A percentile compares a stretch with the other conserved stretches of the same genome.
phyloP scores from a whole-genome alignment of 2,797 vertebrate species.

The Silurus aristotelis region DNA sequence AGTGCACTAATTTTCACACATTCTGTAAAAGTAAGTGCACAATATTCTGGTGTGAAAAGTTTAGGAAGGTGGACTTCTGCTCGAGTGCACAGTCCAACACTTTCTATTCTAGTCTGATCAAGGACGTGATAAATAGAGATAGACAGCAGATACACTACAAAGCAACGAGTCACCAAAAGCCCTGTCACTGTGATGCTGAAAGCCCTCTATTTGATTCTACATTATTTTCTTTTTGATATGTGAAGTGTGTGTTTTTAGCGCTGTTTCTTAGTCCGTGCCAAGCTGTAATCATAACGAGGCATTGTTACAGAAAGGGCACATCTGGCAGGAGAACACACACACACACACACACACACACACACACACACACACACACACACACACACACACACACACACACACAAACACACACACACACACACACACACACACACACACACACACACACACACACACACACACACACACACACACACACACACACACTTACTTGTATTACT shows the following conservation, averaged over 20 bases:
- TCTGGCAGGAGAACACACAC: slow-evolving; percentile 27
- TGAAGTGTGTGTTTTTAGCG: slow-evolving; percentile 44
- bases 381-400: slow-evolving; percentile 3
- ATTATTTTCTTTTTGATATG: slow-evolving; percentile 49
- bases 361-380: not conserved
- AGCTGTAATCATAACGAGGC: slow-evolving; percentile 53
- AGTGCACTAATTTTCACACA: slow-evolving; percentile 15
- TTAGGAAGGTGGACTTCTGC: slow-evolving; percentile 18
- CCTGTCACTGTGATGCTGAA: slow-evolving; percentile 42
- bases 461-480: not conserved
- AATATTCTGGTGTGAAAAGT: slow-evolving; percentile 27
- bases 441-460: slow-evolving; percentile 1
- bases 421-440: slow-evolving; percentile 35
- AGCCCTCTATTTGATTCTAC: slow-evolving; percentile 36
- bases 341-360: slow-evolving; percentile 26
- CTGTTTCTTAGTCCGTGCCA: slow-evolving; percentile 43
- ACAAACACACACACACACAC: slow-evolving; percentile 10
- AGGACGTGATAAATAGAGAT: slow-evolving; percentile 43
- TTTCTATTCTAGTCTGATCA: slow-evolving; percentile 34
- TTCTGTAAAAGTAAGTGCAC: slow-evolving; percentile 14
- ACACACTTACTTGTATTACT: not conserved
- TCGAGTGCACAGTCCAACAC: slow-evolving; percentile 21
- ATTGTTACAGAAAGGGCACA: slow-evolving; percentile 49
- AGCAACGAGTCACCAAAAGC: slow-evolving; percentile 42
- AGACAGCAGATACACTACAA: slow-evolving; percentile 46